A percentile compares a stretch with the other conserved stretches of the same genome.
These are phyloP conservation scores for Mactra quadrangularis DNA, from an alignment of 1,140 invertebrate species.

Conservation along the genomic window DNA sequence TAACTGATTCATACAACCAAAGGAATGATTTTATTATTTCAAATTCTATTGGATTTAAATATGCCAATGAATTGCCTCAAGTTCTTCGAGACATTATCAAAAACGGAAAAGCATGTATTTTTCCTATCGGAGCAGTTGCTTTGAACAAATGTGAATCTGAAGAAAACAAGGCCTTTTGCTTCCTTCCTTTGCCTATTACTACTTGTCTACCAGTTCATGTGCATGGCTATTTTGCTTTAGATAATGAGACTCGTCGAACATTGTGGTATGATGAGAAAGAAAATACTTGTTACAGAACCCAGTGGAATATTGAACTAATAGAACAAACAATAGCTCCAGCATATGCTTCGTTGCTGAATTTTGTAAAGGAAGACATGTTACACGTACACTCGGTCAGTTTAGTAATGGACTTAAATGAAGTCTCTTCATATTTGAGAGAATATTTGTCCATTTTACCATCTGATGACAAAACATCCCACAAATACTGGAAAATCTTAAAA, in stretches of 20 bases:
- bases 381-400: too few relatives aligned
- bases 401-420: too few relatives aligned
- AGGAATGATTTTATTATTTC: conserved; percentile 54
- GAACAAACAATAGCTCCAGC: conserved; percentile 71
- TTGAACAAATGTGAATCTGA: background rate
- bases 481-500: conserved; percentile 6
- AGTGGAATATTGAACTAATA: conserved; percentile 76
- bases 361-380: background rate
- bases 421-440: too few relatives aligned
- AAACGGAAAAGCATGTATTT: conserved; percentile 62
- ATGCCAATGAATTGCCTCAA: conserved; percentile 22
- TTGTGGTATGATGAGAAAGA: conserved; percentile 71
- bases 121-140: conserved; percentile 78
- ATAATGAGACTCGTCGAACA: conserved; percentile 77
- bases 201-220: conserved; percentile 78
- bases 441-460: background rate
- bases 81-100: conserved; percentile 59
- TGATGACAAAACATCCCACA: background rate
- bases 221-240: conserved; percentile 81
- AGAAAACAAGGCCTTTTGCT: conserved; percentile 74
- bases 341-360: conserved; percentile 63
- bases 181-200: conserved; percentile 77
- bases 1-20: background rate
- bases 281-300: conserved; percentile 55
- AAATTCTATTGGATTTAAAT: conserved; percentile 71